Evolutionary conservation across 1,140 invertebrate species (phyloP), one percentile per base, ranked within the genome.

Genomic region (Rhopalosiphum maidis): DNA sequence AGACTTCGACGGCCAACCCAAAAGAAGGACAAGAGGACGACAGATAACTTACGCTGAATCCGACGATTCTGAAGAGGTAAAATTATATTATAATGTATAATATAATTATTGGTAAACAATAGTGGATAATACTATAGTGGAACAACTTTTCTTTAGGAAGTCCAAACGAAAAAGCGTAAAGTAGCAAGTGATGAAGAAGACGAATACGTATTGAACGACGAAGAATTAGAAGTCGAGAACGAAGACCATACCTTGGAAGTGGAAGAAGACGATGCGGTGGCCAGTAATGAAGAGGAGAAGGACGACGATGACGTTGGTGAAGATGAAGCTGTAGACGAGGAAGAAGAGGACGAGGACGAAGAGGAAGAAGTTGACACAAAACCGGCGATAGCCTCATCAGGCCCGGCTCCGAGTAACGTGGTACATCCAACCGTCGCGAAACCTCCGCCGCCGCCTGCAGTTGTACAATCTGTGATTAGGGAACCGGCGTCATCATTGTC

Each of bases 11-110:
- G 95, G 95, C 92, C 95, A 95, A 41, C 94, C 95, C 68, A 94
- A 95, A 15, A 94, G 96, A 94, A 95, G 96, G 37, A 97, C 97
- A 6, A 95, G 97, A 88, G 97, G 97, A 4, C 96, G 96, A 51
- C 97, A 97, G 94, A 97, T 97, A 85, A 97, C 97, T 94, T 97
- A 97, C 94, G 96, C 97, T 68, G 97, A 97, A 95, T 96, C 96
- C 94, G 95, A 96, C 94, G 97, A 96, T 95, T 97, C 96, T 35
- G 97, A 97, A 94, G 96, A 97, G 95, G 97, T 97, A 95, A 95
- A 95, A 95, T 94, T 93, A 94, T 41, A 9, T 25, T 90, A 86
- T 6, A 15, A 60, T n/a, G 43, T n/a, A 85, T 1, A 9, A 30
- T 51, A 35, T 35, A 43, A 46, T 87, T 87, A n/a, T 77, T 77